Percentiles rank a stretch among this genome's conserved stretches.
Evolutionary conservation across 2,888 invertebrate species (phyloP).

Genomic region (Brachycybe producta): DNA sequence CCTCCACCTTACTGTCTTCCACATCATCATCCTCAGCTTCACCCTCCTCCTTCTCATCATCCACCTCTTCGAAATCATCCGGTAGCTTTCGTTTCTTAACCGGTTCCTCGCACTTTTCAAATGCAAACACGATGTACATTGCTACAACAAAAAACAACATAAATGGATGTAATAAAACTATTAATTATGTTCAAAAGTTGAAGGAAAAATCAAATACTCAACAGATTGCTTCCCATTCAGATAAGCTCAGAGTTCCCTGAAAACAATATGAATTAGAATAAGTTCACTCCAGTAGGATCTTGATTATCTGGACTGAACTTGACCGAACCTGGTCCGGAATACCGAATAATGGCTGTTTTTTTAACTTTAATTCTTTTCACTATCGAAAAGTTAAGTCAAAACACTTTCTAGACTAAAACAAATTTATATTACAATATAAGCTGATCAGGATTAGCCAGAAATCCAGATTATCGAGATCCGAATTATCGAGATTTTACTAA

Average conservation of each 20-base stretch:
- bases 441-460: no score
- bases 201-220: not conserved
- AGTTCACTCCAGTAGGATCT: not conserved
- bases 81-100: not conserved
- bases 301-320: no score
- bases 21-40: no score
- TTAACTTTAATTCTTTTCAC: no score
- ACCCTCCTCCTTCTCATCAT: no score
- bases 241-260: conserved; percentile 64
- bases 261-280: not conserved
- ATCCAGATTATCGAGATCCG: conserved; percentile 25
- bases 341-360: no score
- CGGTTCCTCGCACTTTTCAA: conserved; percentile 58
- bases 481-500: not conserved
- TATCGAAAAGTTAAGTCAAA: no score
- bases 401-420: no score
- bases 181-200: not conserved
- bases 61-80: no score
- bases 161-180: not conserved
- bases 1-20: no score
- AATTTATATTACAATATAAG: no score
- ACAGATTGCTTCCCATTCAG: conserved; percentile 82
- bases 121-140: conserved; percentile 68
- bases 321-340: no score
- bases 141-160: conserved; percentile 43